phyloP scores from a whole-genome alignment of 2,113 vertebrate genomes.

The Campylomormyrus numenius region DNA sequence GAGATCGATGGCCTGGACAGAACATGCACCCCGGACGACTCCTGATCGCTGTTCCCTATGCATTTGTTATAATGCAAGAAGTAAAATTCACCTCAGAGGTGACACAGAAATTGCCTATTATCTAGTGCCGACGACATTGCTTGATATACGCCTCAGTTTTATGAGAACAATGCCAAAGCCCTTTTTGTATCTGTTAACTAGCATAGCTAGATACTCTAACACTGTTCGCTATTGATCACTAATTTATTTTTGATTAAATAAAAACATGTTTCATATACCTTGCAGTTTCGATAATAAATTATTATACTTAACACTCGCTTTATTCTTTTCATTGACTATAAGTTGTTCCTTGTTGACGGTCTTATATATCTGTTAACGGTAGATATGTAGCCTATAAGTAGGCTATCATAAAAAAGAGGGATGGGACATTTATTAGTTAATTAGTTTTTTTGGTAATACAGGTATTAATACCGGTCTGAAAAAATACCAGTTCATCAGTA shows the following conservation, averaged over 20 bases:
- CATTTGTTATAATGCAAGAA: constrained; percentile 20
- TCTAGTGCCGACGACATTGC: constrained; percentile 38
- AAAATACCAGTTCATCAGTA: neutral
- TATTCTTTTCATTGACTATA: neutral
- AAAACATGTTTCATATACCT: constrained; percentile 27
- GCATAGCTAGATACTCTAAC: constrained; percentile 19
- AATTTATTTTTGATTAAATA: constrained; percentile 41
- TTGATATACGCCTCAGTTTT: constrained; percentile 43
- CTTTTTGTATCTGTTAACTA: constrained; percentile 38
- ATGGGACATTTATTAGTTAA: neutral
- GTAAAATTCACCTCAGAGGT: constrained; percentile 33
- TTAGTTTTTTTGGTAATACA: neutral
- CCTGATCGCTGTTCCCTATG: constrained; percentile 21
- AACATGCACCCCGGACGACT: neutral
- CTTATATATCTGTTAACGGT: neutral
- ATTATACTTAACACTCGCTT: constrained; percentile 21
- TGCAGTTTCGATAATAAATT: constrained; percentile 58
- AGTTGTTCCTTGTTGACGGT: neutral
- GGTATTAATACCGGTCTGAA: neutral
- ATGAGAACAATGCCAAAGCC: constrained; percentile 39
- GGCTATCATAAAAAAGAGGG: neutral
- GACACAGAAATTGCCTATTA: constrained; percentile 16
- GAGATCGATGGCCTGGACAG: neutral
- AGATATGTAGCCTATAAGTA: neutral
- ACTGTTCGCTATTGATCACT: constrained; percentile 36